Conservation (phyloP, 2,797 vertebrate genomes). For the Potorous gilbertii region DNA sequence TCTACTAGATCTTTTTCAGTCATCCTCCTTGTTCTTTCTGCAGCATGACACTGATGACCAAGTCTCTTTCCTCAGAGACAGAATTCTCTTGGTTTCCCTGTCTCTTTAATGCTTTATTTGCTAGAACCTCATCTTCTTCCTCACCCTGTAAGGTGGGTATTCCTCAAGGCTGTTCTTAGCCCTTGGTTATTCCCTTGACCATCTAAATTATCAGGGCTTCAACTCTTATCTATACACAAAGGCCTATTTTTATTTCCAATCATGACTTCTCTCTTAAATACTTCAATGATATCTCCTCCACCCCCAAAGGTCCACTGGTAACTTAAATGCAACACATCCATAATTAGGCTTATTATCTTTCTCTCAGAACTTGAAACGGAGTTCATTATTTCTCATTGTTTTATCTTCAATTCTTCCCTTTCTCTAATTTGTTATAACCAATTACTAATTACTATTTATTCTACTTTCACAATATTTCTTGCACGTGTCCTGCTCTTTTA, state of each 20-base stretch:
- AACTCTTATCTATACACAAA: too few species aligned
- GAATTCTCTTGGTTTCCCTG: background rate
- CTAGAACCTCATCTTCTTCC: background rate
- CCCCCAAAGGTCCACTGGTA: too few species aligned
- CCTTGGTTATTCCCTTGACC: too few species aligned
- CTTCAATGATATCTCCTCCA: too few species aligned
- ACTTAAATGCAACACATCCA: background rate
- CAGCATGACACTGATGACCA: background rate
- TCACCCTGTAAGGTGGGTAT: background rate
- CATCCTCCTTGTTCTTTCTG: background rate
- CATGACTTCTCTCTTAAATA: too few species aligned
- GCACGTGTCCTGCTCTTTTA: background rate
- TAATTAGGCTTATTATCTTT: background rate
- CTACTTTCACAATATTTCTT: background rate
- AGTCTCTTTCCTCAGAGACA: background rate
- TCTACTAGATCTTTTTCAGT: background rate
- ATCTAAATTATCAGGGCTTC: too few species aligned
- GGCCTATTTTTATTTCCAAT: too few species aligned
- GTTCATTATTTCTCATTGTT: too few species aligned
- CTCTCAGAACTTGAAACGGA: background rate
- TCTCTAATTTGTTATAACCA: too few species aligned
- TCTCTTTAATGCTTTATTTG: background rate
- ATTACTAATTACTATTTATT: background rate
- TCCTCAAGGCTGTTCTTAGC: background rate
- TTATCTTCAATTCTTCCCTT: too few species aligned